Evolutionary conservation across 2,888 invertebrate genomes (phyloP).

Genomic region (Amiota minor): DNA sequence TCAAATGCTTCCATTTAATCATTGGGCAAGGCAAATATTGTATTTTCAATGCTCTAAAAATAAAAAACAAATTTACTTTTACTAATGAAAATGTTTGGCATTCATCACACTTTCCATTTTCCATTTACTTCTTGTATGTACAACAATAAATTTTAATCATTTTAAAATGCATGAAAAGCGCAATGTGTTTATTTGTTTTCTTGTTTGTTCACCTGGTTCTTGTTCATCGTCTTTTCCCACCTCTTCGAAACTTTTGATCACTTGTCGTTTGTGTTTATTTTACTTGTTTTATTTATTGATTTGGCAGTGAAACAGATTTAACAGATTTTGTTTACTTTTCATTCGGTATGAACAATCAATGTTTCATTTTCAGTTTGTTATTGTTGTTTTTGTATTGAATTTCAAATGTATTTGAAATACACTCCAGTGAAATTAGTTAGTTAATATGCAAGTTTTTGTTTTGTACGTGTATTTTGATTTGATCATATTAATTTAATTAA

Average conservation of each 20-base stretch:
- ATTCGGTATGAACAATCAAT: constrained; percentile 1
- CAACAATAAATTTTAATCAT: no score
- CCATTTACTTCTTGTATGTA: not conserved
- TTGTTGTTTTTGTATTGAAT: not conserved
- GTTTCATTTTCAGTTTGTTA: constrained; percentile 1
- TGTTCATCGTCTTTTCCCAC: no score
- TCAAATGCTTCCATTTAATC: not conserved
- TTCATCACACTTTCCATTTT: not conserved
- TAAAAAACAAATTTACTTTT: no score
- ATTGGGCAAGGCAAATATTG: no score
- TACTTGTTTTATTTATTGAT: not conserved
- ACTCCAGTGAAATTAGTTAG: constrained; percentile 1
- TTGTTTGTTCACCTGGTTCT: not conserved
- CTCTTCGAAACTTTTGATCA: no score
- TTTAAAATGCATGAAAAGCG: constrained; percentile 9
- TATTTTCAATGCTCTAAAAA: not conserved
- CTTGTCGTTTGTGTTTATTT: not conserved
- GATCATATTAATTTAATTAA: no score
- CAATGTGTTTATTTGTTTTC: not conserved
- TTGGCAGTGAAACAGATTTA: not conserved
- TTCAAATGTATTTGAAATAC: not conserved
- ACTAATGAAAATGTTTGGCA: not conserved
- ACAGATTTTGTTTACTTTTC: not conserved
- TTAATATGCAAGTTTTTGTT: not conserved
- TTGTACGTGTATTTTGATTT: no score